These are phyloP conservation scores for Himalopsyche phryganea DNA, from an alignment of 1,140 invertebrate genomes.

Conservation along the genomic window DNA sequence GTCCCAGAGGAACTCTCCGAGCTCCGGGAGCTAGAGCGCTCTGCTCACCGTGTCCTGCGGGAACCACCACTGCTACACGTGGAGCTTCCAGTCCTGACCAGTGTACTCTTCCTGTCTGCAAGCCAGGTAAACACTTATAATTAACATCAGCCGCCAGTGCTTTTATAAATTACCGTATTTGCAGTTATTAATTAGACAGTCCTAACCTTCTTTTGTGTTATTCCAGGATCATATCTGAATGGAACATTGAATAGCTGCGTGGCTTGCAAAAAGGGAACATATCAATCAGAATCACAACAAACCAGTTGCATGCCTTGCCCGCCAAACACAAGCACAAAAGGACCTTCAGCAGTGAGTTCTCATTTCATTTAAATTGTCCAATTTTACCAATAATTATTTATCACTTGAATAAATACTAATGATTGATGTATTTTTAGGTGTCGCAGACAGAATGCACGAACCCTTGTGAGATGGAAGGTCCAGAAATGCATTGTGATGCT, in stretches of 20 bases:
- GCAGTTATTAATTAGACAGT: too few species aligned
- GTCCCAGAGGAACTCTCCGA: conserved; percentile 86
- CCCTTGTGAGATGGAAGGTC: conserved; percentile 82
- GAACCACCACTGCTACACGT: conserved; percentile 79
- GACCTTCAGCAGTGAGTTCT: conserved; percentile 68
- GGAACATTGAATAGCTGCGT: conserved; percentile 80
- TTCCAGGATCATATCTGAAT: conserved; percentile 78
- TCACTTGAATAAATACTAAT: too few species aligned
- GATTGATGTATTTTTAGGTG: too few species aligned
- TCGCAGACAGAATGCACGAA: conserved; percentile 84
- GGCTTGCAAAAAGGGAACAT: conserved; percentile 87
- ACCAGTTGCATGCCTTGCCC: conserved; percentile 85
- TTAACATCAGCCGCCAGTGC: not conserved
- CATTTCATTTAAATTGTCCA: not conserved
- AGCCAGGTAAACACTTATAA: conserved; percentile 56
- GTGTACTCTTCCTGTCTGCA: conserved; percentile 86
- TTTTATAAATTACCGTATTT: too few species aligned
- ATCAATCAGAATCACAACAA: conserved; percentile 88
- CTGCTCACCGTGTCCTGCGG: conserved; percentile 83
- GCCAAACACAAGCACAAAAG: conserved; percentile 87
- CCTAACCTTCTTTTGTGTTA: not conserved
- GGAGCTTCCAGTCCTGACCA: conserved; percentile 83
- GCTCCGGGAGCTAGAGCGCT: conserved; percentile 83
- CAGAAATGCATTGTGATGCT: conserved; percentile 79
- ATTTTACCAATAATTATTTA: not conserved